Conservation (phyloP, 2,888 invertebrate species). For the Entomobrya multifasciata region DNA sequence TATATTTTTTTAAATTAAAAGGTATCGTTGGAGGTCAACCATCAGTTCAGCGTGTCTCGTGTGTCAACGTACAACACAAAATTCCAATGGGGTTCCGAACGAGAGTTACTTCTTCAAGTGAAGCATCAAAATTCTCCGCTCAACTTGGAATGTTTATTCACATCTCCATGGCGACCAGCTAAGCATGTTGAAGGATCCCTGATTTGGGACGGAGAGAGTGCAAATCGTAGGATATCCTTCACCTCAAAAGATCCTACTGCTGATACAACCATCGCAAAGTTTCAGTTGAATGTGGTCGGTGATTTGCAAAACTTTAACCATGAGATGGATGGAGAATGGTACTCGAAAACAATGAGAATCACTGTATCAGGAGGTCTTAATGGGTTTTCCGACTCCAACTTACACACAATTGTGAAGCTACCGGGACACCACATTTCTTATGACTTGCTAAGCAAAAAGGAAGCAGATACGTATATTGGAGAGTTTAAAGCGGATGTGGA, state of each 20-base stretch:
- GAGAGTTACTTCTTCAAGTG: conserved; percentile 22
- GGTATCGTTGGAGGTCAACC: conserved; percentile 68
- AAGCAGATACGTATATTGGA: conserved; percentile 57
- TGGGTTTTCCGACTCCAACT: conserved; percentile 53
- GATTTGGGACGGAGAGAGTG: conserved; percentile 35
- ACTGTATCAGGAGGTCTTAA: conserved; percentile 56
- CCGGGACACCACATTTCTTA: conserved; percentile 57
- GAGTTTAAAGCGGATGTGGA: conserved; percentile 58
- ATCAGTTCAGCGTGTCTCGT: conserved; percentile 50
- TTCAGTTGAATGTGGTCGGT: conserved; percentile 27
- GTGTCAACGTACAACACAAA: conserved; percentile 38
- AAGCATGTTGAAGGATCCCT: conserved; percentile 30
- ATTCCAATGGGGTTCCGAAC: conserved; percentile 41
- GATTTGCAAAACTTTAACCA: conserved; percentile 55
- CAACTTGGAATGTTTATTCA: conserved; percentile 18
- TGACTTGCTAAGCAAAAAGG: conserved; percentile 54
- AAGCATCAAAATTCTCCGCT: conserved; percentile 48
- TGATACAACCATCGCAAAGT: background rate
- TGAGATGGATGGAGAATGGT: conserved; percentile 61
- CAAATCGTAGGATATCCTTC: conserved; percentile 24
- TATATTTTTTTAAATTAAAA: background rate
- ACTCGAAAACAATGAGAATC: conserved; percentile 4
- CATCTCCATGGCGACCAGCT: conserved; percentile 54
- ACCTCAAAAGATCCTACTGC: conserved; percentile 36
- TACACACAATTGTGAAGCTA: conserved; percentile 54